Percentiles rank a stretch among this genome's conserved stretches.
Evolutionary conservation across 2,113 vertebrate genomes (phyloP).

Genomic region (Aspidoscelis tigris): DNA sequence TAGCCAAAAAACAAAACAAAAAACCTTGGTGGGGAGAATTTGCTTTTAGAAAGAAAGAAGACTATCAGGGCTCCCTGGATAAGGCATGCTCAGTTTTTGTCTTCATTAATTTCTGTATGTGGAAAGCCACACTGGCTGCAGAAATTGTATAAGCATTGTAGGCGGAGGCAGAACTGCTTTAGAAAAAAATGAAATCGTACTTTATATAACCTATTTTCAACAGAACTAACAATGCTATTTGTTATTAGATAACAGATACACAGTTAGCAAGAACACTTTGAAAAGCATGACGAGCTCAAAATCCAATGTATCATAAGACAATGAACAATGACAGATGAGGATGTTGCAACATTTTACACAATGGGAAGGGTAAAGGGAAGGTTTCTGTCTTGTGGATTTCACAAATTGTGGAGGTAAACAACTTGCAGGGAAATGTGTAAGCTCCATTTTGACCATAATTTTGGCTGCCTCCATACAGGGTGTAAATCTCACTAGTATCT

Average conservation of each 20-base stretch:
- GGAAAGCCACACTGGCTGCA: constrained; percentile 66
- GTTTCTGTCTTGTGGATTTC: background rate
- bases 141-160: constrained; percentile 39
- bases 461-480: background rate
- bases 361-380: background rate
- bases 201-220: constrained; percentile 58
- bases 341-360: background rate
- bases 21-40: constrained; percentile 17
- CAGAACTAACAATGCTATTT: constrained; percentile 41
- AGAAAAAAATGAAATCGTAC: constrained; percentile 63
- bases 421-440: background rate
- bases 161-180: background rate
- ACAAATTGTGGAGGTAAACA: background rate
- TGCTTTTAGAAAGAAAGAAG: constrained; percentile 49
- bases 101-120: constrained; percentile 73
- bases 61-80: constrained; percentile 50
- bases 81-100: constrained; percentile 59
- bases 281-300: background rate
- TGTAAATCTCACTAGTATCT: too few species aligned
- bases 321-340: background rate
- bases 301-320: background rate
- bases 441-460: background rate
- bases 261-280: background rate
- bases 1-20: constrained; percentile 64
- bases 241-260: constrained; percentile 34